These are phyloP conservation scores for Thripadectes ignobilis DNA, from an alignment of 2,797 vertebrate species.

Conservation along the genomic window DNA sequence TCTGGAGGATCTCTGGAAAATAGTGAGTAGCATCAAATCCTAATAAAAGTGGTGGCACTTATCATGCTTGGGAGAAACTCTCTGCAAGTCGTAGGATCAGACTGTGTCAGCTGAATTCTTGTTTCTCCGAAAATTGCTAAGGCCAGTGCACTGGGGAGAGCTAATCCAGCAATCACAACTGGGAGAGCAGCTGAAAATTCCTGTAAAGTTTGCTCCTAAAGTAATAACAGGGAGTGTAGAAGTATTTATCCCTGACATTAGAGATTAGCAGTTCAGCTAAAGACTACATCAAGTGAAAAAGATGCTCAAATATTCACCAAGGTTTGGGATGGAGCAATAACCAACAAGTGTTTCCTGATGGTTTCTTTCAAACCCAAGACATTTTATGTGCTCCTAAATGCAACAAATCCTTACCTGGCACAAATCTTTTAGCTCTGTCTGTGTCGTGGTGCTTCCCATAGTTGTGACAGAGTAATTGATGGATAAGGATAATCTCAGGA, in stretches of 20 bases:
- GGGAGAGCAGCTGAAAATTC: not conserved
- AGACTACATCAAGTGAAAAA: not conserved
- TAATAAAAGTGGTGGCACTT: not conserved
- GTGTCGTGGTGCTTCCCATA: not conserved
- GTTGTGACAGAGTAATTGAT: not conserved
- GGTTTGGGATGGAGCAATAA: not conserved
- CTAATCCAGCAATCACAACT: not conserved
- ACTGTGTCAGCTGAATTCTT: not conserved
- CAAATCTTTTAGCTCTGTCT: not conserved
- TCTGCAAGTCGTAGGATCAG: not conserved
- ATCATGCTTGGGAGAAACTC: not conserved
- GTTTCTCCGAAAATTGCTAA: not conserved
- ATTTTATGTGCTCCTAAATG: not conserved
- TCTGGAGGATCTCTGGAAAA: conserved; percentile 2
- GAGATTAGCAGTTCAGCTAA: not conserved
- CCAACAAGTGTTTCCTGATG: not conserved
- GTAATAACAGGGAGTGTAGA: not conserved
- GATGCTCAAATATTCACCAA: not conserved
- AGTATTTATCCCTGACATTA: not conserved
- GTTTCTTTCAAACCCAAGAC: not conserved
- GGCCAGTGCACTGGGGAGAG: not conserved
- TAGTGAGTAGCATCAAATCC: not conserved
- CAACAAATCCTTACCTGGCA: not conserved
- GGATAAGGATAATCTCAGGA: not conserved
- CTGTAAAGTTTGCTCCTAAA: not conserved